A percentile compares a stretch with the other conserved stretches of the same genome.
Conservation (phyloP, 1,140 invertebrate genomes). For the Catajapyx aquilonaris region DNA sequence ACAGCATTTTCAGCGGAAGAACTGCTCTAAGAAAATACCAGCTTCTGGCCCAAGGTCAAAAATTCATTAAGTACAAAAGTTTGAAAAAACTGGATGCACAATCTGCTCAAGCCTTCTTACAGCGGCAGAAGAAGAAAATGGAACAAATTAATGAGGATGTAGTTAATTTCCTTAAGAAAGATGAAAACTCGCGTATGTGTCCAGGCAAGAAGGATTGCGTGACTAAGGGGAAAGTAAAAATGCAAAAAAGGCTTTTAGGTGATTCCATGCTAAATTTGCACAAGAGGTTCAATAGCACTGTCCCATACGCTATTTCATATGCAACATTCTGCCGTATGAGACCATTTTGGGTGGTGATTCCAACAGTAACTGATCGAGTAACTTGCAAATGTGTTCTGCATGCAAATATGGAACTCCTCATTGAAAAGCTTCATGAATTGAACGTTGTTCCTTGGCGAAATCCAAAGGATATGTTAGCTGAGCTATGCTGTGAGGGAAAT, state of each 20-base stretch:
- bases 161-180: not conserved
- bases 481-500: constrained; percentile 2
- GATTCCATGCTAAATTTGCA: not conserved
- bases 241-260: not conserved
- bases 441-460: constrained; percentile 9
- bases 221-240: not conserved
- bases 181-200: not conserved
- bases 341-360: constrained; percentile 10
- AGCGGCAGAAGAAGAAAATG: too few relatives aligned
- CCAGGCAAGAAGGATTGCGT: not conserved
- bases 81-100: too few relatives aligned
- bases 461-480: constrained; percentile 9
- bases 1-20: too few relatives aligned
- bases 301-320: not conserved
- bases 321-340: not conserved
- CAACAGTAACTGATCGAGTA: constrained; percentile 8
- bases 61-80: too few relatives aligned
- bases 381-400: constrained; percentile 10
- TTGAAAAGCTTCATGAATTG: constrained; percentile 9
- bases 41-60: too few relatives aligned
- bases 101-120: too few relatives aligned
- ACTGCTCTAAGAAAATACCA: too few relatives aligned
- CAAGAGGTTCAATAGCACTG: not conserved
- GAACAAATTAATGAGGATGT: too few relatives aligned
- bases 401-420: constrained; percentile 7